Base-by-base conservation (phyloP, 2,797 vertebrate genomes). In the Halcyon badia region DNA sequence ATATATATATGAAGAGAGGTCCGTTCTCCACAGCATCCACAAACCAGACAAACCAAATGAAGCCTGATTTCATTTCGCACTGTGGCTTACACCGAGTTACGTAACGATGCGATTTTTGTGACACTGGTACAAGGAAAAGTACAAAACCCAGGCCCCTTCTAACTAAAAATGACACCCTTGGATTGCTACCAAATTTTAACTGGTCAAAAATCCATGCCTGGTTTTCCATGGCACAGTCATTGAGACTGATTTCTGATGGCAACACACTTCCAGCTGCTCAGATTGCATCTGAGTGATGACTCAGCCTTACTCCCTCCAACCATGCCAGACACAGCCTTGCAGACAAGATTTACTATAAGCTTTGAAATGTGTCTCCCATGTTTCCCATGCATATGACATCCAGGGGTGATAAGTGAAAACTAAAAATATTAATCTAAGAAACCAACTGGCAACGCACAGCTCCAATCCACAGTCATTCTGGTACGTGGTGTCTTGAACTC, bases 191-290 rank as follows among this genome's bases (percentile, higher is more conserved):
- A 84, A 68, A 76, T 83, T 71, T 86, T 73, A 84, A 85, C 41
- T 56, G 66, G 82, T 90, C 84, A 94, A 65, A 90, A 92, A 76
- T 78, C 93, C 89, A 78, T 76, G 87, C 90, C 87, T 95, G 84
- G 77, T 49, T 95, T 97, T 96, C 94, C 88, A 86, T 35, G 83
- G 83, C 81, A 88, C 77, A 85, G 84, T 70, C 80, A 87, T 58
- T 96, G 96, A 96, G 85, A 81, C 95, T 93, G 90, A 96, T 95
- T 96, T 90, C 85, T 83, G 88, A 95, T 96, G 95, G 93, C 96
- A 95, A 94, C 89, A 85, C 66, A 72, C 60, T 93, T 89, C 83
- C 92, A 94, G 94, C 76, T 88, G 88, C 88, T 95, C 88, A 89
- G 92, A 94, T 94, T 91, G 87, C 84, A 94, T 95, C 93, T 87